Conservation (phyloP, 2,113 vertebrate species). For the Helogale parvula region DNA sequence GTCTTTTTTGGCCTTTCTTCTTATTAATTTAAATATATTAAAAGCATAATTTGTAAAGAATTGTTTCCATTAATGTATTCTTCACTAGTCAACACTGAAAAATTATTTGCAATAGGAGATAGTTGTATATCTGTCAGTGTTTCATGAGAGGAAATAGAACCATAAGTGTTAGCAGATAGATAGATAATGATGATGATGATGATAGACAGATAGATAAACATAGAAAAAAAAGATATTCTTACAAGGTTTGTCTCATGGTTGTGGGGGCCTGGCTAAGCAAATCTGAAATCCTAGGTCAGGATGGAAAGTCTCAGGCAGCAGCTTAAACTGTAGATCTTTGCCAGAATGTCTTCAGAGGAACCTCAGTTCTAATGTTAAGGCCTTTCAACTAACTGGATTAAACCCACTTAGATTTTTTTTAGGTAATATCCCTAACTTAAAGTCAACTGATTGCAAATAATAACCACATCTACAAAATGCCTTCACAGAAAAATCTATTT, state of each 20-base stretch:
- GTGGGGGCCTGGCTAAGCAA: not conserved
- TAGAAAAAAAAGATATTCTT: not conserved
- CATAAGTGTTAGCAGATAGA: not conserved
- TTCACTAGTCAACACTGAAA: not conserved
- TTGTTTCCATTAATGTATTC: not conserved
- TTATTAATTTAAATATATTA: not conserved
- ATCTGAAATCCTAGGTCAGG: not conserved
- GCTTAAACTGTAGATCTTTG: not conserved
- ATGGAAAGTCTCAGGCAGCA: not conserved
- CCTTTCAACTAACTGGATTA: not conserved
- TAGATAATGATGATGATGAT: not conserved
- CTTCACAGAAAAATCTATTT: not conserved
- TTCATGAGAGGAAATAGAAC: not conserved
- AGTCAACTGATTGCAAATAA: not conserved
- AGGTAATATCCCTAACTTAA: not conserved
- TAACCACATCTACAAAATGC: not conserved
- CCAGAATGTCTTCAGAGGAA: not conserved
- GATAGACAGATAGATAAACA: not conserved
- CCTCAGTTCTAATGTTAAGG: not conserved
- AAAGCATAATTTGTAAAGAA: not conserved
- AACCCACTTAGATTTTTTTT: not conserved
- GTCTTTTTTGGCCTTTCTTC: not conserved
- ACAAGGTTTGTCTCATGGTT: not conserved
- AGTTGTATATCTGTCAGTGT: not conserved
- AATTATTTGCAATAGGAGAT: not conserved